A percentile compares a stretch with the other conserved stretches of the same genome.
Evolutionary conservation across 23 tunicate species (phyloP).

Genomic region (Halocynthia roretzi): DNA sequence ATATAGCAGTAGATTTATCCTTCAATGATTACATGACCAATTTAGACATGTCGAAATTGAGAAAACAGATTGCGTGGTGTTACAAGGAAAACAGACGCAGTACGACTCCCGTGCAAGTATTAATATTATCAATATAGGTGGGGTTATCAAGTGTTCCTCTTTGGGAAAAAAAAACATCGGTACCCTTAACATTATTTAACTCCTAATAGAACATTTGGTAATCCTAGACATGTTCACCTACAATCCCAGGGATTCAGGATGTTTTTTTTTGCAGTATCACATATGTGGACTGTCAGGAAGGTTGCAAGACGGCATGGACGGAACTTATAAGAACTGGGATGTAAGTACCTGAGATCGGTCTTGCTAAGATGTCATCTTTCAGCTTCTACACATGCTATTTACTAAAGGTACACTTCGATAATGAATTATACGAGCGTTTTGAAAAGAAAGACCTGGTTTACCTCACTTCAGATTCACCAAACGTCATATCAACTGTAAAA

Average conservation of each 20-base stretch:
- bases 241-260: background rate
- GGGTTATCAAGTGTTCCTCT: too few relatives aligned
- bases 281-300: slow-evolving; percentile 55
- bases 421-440: slow-evolving; percentile 16
- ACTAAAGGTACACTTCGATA: slow-evolving; percentile 57
- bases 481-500: slow-evolving; percentile 31
- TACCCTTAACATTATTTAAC: too few relatives aligned
- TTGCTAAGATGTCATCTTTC: background rate
- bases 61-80: slow-evolving; percentile 84
- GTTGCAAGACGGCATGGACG: slow-evolving; percentile 43
- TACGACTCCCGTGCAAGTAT: slow-evolving; percentile 62
- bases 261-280: slow-evolving; percentile 57
- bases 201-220: too few relatives aligned
- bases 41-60: slow-evolving; percentile 59
- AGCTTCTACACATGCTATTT: background rate
- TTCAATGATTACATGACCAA: slow-evolving; percentile 76
- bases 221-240: too few relatives aligned
- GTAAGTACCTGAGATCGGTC: background rate
- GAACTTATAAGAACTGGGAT: slow-evolving; percentile 76
- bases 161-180: too few relatives aligned
- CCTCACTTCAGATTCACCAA: slow-evolving; percentile 64
- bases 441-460: slow-evolving; percentile 43
- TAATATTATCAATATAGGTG: too few relatives aligned
- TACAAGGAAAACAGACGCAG: slow-evolving; percentile 84
- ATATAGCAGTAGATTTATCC: slow-evolving; percentile 70